A percentile compares a stretch with the other conserved stretches of the same genome.
phyloP scores from a whole-genome alignment of 2,113 vertebrate species.

The Nicator chloris region DNA sequence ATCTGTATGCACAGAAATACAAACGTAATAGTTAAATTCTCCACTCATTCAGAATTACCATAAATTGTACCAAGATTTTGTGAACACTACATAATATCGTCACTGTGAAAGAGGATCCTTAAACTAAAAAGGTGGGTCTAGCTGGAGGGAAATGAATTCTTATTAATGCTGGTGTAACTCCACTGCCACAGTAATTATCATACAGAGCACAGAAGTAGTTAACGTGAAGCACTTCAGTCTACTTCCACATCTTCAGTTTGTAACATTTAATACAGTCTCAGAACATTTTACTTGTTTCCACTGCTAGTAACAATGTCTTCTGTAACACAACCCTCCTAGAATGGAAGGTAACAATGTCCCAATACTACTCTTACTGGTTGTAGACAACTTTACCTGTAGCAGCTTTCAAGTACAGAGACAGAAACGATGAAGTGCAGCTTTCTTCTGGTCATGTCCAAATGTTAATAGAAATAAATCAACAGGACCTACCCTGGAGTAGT shows the following conservation, averaged over 20 bases:
- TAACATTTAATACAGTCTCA: background rate
- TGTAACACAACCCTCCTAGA: background rate
- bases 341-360: background rate
- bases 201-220: background rate
- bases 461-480: background rate
- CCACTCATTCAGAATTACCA: background rate
- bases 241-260: background rate
- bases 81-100: background rate
- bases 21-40: background rate
- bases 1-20: background rate
- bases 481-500: slow-evolving; percentile 86
- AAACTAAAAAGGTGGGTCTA: background rate
- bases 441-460: background rate
- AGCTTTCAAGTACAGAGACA: background rate
- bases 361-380: background rate
- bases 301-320: background rate
- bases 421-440: background rate
- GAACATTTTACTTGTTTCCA: background rate
- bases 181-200: background rate
- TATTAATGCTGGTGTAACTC: background rate
- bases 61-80: background rate
- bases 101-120: background rate
- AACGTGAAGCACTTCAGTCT: background rate
- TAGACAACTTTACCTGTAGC: background rate
- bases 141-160: background rate